Evolutionary conservation across 2,888 invertebrate species (phyloP), one percentile per base, ranked within the genome.

Genomic region (Dendrolimus houi): DNA sequence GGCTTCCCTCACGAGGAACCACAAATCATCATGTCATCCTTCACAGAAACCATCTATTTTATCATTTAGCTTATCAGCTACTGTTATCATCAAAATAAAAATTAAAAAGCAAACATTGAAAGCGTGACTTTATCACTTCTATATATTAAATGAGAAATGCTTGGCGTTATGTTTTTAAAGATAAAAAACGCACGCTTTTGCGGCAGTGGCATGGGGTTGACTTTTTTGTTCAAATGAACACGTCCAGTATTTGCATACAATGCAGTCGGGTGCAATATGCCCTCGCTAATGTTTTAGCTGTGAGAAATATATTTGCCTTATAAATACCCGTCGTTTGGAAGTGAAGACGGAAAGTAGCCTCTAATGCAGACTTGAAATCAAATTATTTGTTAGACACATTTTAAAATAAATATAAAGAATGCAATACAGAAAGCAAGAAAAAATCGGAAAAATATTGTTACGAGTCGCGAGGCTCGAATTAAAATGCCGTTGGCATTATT

Each of bases 231-330:
- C 66, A 83, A 84, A 85, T 83, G 81, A 80, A 87, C 88, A 89
- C 83, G 87, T 85, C 74, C 74, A 64, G 54, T 58, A 87, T 89
- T 89, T 84, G 89, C 89, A 89, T 89, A 89, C 89, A 90, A 90
- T 90, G 81, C 79, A 60, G 55, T 58, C 68, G 76, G 81, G 85
- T 85, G 87, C 87, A 85, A 85, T 87, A 87, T 85, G 87, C 77
- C 68, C 68, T 68, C 71, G 79, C 83, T 83, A 84, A 85, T 81
- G 75, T 72, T 65, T 58, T 54, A 60, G 64, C 62, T 66, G 63
- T 63, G 62, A 62, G 64, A 68, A 62, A 70, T 60, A 62, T 60
- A 62, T 47, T 47, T 47, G 47, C 47, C 47, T 47, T 47, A 47
- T 47, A 47, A 47, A 47, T 47, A 47, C 9, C 29, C 29, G 29